Evolutionary conservation across 2,888 invertebrate genomes (phyloP).

Genomic region (Lithodes maja): DNA sequence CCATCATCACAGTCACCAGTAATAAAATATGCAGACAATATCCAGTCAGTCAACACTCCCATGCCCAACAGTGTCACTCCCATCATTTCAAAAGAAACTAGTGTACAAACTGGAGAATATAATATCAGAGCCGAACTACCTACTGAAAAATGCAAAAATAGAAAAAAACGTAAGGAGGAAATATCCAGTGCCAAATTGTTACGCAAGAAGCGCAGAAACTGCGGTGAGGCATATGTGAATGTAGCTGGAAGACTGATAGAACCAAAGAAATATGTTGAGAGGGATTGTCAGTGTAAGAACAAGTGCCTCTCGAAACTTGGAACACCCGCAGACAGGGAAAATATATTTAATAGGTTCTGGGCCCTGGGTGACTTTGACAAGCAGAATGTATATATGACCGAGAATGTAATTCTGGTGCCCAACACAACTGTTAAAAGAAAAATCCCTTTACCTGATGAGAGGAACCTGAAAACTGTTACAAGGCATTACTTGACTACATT

Average conservation of each 20-base stretch:
- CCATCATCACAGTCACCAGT: neutral
- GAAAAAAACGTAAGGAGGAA: conserved; percentile 4
- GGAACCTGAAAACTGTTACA: conserved; percentile 25
- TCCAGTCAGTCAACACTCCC: conserved; percentile 9
- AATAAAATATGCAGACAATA: too few relatives aligned
- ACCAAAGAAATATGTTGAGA: conserved; percentile 45
- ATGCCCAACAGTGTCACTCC: neutral
- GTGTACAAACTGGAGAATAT: neutral
- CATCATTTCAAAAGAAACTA: neutral
- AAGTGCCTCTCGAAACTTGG: conserved; percentile 53
- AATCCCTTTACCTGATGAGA: conserved; percentile 14
- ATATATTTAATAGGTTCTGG: conserved; percentile 48
- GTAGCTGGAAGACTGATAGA: conserved; percentile 40
- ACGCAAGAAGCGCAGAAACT: conserved; percentile 40
- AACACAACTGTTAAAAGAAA: conserved; percentile 17
- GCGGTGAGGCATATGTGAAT: conserved; percentile 46
- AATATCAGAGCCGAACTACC: neutral
- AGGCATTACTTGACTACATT: conserved; percentile 30
- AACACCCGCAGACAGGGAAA: conserved; percentile 27
- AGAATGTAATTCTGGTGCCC: conserved; percentile 50
- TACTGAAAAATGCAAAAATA: neutral
- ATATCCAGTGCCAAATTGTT: conserved; percentile 27
- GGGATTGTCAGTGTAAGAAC: conserved; percentile 50
- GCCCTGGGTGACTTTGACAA: conserved; percentile 48
- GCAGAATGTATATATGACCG: conserved; percentile 41